phyloP scores from a whole-genome alignment of 2,113 vertebrate genomes.

The Antechinus stuartii region DNA sequence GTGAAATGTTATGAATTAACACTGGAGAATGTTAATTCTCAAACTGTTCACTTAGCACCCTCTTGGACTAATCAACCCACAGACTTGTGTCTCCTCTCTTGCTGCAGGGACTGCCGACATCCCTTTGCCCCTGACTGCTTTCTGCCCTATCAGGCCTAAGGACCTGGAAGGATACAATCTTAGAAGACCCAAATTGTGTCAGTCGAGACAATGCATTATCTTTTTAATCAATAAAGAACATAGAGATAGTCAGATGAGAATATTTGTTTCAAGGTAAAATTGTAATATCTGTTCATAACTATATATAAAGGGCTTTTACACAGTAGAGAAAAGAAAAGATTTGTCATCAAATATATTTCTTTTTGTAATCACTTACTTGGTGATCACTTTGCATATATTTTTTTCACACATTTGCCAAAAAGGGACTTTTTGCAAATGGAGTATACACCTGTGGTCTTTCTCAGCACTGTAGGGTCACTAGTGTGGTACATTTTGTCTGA shows the following conservation, averaged over 20 bases:
- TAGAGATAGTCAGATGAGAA: background rate
- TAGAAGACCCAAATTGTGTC: background rate
- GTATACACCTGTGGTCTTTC: background rate
- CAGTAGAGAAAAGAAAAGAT: background rate
- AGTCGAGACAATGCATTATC: background rate
- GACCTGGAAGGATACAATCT: background rate
- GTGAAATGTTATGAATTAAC: background rate
- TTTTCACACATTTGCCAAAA: background rate
- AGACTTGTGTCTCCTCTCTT: background rate
- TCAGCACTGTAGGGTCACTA: background rate
- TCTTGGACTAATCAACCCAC: background rate
- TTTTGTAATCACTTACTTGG: background rate
- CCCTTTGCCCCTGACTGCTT: background rate
- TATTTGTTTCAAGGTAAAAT: background rate
- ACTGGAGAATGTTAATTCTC: background rate
- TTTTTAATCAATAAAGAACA: background rate
- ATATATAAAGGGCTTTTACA: background rate
- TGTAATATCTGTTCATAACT: background rate
- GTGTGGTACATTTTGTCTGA: background rate
- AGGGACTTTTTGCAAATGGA: background rate
- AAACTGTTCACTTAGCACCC: background rate
- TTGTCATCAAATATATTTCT: background rate
- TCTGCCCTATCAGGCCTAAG: background rate
- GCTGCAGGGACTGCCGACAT: background rate
- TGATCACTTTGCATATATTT: background rate